Percentiles rank a stretch among this genome's conserved stretches.
Conservation (phyloP, 2,888 invertebrate species). For the Noctuana brunneofusca region DNA sequence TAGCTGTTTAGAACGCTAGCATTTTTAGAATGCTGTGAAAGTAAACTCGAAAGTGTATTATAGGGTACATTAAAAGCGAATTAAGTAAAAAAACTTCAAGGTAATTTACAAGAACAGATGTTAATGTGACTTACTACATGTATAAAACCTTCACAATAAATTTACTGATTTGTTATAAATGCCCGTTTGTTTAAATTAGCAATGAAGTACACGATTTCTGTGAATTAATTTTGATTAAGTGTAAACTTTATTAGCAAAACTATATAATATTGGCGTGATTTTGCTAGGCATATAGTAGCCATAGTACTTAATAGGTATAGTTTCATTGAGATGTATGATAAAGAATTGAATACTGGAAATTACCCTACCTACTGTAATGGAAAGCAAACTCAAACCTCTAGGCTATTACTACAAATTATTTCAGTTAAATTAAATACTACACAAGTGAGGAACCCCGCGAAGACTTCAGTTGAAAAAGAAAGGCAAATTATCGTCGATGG, state of each 20-base stretch:
- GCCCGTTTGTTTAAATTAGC: too few species aligned
- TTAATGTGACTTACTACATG: neutral
- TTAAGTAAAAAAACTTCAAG: slow-evolving; percentile 28
- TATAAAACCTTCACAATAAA: neutral
- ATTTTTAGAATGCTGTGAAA: slow-evolving; percentile 32
- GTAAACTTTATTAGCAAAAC: too few species aligned
- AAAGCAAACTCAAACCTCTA: too few species aligned
- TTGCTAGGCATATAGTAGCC: too few species aligned
- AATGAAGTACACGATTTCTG: too few species aligned
- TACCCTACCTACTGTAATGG: too few species aligned
- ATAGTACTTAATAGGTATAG: too few species aligned
- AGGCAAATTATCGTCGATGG: slow-evolving; percentile 34
- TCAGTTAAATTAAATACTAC: neutral
- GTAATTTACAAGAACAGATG: slow-evolving; percentile 9
- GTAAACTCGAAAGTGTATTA: slow-evolving; percentile 31
- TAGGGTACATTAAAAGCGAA: slow-evolving; percentile 34
- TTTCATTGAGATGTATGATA: too few species aligned
- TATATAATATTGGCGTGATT: too few species aligned
- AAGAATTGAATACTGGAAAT: too few species aligned
- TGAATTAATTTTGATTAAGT: too few species aligned
- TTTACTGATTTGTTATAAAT: neutral
- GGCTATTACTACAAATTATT: neutral
- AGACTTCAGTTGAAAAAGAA: slow-evolving; percentile 29
- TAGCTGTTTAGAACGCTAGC: slow-evolving; percentile 40
- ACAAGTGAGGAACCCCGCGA: neutral